Conservation (phyloP, 2,113 vertebrate genomes). For the Naja naja region DNA sequence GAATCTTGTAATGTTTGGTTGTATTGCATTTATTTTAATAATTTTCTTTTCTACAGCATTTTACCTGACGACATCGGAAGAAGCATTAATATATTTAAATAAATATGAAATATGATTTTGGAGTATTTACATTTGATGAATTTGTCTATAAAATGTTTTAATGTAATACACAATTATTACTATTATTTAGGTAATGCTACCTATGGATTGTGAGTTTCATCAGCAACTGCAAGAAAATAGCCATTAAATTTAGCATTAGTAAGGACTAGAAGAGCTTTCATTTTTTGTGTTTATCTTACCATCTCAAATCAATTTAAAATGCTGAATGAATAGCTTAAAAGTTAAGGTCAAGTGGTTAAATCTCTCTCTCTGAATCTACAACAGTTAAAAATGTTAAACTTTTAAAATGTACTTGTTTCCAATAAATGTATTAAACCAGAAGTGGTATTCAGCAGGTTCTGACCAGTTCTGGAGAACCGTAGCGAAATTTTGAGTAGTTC, state of each 20-base stretch:
- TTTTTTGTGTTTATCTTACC: not conserved
- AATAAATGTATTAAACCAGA: not conserved
- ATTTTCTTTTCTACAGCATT: not conserved
- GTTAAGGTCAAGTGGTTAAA: not conserved
- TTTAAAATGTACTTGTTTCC: not conserved
- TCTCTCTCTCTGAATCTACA: not conserved
- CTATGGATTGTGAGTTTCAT: not conserved
- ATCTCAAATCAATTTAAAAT: not conserved
- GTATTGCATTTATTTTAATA: not conserved
- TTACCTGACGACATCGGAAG: not conserved
- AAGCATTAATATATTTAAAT: not conserved
- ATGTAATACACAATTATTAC: not conserved
- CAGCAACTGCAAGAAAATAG: not conserved
- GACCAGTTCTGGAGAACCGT: no score
- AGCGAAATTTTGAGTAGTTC: no score
- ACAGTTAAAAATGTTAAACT: not conserved
- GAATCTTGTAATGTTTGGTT: not conserved
- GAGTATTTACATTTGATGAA: not conserved
- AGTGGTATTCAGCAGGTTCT: no score
- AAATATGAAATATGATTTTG: not conserved
- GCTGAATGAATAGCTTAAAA: not conserved
- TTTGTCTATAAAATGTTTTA: not conserved
- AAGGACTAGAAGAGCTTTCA: not conserved
- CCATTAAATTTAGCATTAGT: not conserved
- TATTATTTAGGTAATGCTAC: not conserved